Percentiles rank a stretch among this genome's conserved stretches.
These are phyloP conservation scores for Campylorhamphus procurvoides DNA, from an alignment of 2,113 vertebrate species.

Conservation along the genomic window DNA sequence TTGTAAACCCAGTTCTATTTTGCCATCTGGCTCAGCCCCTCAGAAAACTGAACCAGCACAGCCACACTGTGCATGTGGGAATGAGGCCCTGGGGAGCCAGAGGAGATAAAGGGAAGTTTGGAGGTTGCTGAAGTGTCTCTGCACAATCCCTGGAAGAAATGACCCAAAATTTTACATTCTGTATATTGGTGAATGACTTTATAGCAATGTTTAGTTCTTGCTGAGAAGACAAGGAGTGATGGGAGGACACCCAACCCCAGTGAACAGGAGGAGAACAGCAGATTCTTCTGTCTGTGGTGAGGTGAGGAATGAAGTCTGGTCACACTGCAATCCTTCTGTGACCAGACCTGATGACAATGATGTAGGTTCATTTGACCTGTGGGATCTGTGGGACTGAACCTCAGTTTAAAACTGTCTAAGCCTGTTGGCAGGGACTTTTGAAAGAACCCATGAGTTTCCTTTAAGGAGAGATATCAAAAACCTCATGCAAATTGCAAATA, in stretches of 20 bases:
- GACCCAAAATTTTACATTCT: background rate
- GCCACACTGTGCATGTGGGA: background rate
- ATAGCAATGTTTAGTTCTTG: background rate
- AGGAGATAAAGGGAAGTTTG: background rate
- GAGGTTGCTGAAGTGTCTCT: background rate
- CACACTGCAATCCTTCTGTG: background rate
- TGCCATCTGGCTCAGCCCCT: constrained; percentile 40
- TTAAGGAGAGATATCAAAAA: background rate
- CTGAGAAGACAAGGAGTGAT: background rate
- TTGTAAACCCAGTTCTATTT: background rate
- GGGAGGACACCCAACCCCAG: background rate
- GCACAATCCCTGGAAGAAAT: background rate
- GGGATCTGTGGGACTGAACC: background rate
- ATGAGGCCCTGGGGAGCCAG: background rate
- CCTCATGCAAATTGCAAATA: background rate
- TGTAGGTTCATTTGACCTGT: rapidly evolving
- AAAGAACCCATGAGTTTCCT: background rate
- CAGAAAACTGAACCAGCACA: background rate
- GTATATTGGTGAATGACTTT: background rate
- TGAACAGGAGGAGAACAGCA: background rate
- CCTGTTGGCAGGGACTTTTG: background rate
- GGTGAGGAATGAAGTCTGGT: background rate
- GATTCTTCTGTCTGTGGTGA: background rate
- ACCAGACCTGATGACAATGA: background rate
- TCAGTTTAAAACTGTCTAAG: background rate